These are phyloP conservation scores for Drosophila trapezifrons DNA, from an alignment of 1,140 invertebrate species.

Conservation along the genomic window DNA sequence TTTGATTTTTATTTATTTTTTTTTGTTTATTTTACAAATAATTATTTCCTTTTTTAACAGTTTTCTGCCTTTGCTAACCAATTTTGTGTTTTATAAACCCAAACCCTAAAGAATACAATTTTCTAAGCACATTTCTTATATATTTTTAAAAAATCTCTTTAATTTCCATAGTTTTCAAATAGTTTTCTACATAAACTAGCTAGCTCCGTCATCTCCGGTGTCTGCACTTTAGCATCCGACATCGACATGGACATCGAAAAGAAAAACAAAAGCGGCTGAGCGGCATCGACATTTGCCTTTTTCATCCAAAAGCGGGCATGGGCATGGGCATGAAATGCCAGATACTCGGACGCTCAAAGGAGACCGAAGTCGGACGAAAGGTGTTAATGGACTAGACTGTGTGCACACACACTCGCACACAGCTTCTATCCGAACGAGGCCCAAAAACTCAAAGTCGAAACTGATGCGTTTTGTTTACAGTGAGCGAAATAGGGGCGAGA, in stretches of 20 bases:
- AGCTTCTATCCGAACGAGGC: background rate
- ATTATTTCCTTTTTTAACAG: no score
- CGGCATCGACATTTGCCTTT: conserved; percentile 36
- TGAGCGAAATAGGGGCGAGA: background rate
- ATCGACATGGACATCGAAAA: conserved; percentile 3
- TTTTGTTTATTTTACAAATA: no score
- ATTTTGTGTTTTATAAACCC: no score
- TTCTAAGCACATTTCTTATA: no score
- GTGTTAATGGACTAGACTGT: conserved; percentile 40
- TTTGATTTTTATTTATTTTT: no score
- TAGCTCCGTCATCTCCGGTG: background rate
- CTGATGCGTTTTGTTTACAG: conserved; percentile 7
- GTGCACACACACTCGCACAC: conserved; percentile 12
- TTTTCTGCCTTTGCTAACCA: no score
- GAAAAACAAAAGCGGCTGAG: background rate
- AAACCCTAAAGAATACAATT: no score
- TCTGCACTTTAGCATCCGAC: conserved; percentile 17
- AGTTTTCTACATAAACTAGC: background rate
- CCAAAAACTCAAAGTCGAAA: conserved; percentile 6
- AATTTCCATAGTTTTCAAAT: background rate
- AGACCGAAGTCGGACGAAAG: conserved; percentile 28
- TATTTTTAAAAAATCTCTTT: no score
- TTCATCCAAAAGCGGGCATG: conserved; percentile 24
- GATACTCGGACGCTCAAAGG: conserved; percentile 39
- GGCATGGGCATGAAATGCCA: conserved; percentile 39